These are phyloP conservation scores for Euglossa dilemma DNA, from an alignment of 1,140 invertebrate species.

Conservation along the genomic window DNA sequence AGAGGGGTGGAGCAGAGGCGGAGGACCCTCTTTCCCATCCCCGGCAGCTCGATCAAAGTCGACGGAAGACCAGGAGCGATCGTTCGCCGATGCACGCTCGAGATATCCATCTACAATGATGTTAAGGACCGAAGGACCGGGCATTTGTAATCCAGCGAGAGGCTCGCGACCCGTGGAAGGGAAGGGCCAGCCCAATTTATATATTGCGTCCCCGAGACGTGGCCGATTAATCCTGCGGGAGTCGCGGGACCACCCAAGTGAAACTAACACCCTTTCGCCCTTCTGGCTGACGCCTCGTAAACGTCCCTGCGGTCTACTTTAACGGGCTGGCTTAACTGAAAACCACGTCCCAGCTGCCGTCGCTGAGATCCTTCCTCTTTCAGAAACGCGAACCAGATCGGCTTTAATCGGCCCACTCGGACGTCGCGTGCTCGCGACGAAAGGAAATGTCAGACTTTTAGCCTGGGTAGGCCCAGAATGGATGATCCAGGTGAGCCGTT, in stretches of 20 bases:
- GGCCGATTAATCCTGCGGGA: constrained; percentile 80
- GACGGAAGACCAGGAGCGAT: constrained; percentile 72
- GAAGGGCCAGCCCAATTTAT: constrained; percentile 78
- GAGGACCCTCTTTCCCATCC: neutral
- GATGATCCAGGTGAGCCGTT: neutral
- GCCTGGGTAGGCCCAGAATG: neutral
- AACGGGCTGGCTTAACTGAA: constrained; percentile 68
- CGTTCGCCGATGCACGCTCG: constrained; percentile 70
- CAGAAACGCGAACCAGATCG: constrained; percentile 37
- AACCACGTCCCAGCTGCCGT: constrained; percentile 56
- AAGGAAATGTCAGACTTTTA: neutral
- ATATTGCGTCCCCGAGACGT: constrained; percentile 77
- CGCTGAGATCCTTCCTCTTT: constrained; percentile 19
- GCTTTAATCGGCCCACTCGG: constrained; percentile 50
- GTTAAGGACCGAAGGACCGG: constrained; percentile 75
- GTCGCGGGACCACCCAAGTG: constrained; percentile 80
- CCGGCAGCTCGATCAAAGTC: constrained; percentile 78
- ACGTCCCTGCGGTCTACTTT: constrained; percentile 73
- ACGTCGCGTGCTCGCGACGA: constrained; percentile 4
- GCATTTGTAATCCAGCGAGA: constrained; percentile 79
- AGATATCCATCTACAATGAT: constrained; percentile 81
- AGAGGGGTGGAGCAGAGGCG: neutral
- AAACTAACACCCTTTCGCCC: constrained; percentile 79
- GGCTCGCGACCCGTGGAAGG: constrained; percentile 61
- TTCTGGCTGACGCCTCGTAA: constrained; percentile 75